Evolutionary conservation across 2,797 vertebrate species (phyloP).

Genomic region (Xenops minutus): DNA sequence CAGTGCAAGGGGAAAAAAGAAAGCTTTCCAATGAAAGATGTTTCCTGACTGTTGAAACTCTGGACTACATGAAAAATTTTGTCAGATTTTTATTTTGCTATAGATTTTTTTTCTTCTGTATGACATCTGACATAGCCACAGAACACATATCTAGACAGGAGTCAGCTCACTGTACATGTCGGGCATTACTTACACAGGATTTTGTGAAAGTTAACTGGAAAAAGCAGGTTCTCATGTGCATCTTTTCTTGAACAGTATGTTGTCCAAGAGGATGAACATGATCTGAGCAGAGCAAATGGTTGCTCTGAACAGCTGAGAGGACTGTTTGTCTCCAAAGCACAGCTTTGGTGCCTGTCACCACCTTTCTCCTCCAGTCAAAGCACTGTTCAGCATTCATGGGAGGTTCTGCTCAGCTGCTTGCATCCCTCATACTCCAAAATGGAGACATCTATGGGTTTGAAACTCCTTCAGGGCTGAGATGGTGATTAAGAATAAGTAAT

Average conservation of each 20-base stretch:
- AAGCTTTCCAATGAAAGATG: neutral
- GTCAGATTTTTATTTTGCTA: neutral
- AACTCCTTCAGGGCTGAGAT: conserved; percentile 11
- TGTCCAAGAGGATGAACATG: neutral
- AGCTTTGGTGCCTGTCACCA: neutral
- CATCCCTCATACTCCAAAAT: neutral
- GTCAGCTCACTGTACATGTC: neutral
- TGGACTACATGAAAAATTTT: neutral
- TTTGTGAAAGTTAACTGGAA: neutral
- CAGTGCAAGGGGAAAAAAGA: neutral
- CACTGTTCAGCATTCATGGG: neutral
- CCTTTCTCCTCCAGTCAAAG: neutral
- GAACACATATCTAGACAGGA: neutral
- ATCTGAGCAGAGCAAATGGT: neutral
- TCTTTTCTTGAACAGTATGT: neutral
- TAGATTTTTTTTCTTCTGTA: neutral
- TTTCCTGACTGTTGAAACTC: neutral
- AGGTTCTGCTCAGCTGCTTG: neutral
- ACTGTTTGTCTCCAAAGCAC: neutral
- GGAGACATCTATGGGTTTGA: conserved; percentile 16
- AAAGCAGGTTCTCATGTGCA: neutral
- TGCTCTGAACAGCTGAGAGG: neutral
- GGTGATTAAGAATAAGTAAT: conserved; percentile 13
- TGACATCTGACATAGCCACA: neutral
- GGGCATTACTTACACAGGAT: neutral